phyloP scores from a whole-genome alignment of 2,888 invertebrate genomes.

The Eupithecia subumbrata region DNA sequence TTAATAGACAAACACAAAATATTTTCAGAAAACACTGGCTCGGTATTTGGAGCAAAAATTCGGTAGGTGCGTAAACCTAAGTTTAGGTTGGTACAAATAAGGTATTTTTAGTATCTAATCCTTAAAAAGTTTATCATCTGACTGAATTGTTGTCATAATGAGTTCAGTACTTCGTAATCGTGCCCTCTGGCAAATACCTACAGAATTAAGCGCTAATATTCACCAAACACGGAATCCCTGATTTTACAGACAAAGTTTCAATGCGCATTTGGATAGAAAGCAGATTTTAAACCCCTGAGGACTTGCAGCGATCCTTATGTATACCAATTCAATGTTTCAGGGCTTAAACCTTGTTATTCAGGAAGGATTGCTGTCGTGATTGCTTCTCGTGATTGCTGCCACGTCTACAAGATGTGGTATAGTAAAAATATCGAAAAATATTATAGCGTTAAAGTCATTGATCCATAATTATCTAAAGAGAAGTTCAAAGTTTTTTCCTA shows the following conservation, averaged over 20 bases:
- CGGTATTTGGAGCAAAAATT: no score
- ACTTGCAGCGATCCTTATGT: not conserved
- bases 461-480: no score
- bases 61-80: no score
- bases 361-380: not conserved
- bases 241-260: constrained; percentile 25
- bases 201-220: constrained; percentile 24
- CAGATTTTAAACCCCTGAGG: not conserved
- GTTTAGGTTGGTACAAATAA: no score
- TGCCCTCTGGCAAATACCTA: constrained; percentile 1
- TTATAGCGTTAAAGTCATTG: no score
- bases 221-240: constrained; percentile 25
- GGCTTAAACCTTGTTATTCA: not conserved
- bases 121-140: not conserved
- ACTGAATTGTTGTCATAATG: not conserved
- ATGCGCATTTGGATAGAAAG: constrained; percentile 22
- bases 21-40: no score
- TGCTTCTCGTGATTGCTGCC: no score
- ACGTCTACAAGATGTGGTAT: no score
- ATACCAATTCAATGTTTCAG: not conserved
- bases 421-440: no score
- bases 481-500: no score
- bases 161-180: constrained; percentile 1
- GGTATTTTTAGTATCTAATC: not conserved
- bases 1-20: no score